phyloP scores from a whole-genome alignment of 2,113 vertebrate genomes.

The Terrapene triunguis region DNA sequence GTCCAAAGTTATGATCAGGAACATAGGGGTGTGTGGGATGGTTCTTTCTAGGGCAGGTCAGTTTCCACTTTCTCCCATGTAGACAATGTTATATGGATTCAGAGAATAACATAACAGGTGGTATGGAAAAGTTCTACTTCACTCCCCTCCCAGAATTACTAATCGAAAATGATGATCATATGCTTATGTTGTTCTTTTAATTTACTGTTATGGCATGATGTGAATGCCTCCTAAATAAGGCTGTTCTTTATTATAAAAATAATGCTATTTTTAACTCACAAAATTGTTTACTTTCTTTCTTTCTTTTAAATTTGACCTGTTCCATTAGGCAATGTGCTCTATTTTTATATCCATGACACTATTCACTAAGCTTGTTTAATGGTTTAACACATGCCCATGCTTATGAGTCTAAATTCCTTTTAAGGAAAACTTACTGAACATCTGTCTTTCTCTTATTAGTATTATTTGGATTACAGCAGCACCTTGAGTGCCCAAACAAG shows the following conservation, averaged over 20 bases:
- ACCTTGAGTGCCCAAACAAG: background rate
- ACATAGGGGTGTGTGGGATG: background rate
- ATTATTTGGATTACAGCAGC: slow-evolving; percentile 49
- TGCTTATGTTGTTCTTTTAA: background rate
- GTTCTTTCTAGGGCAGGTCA: background rate
- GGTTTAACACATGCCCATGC: slow-evolving; percentile 50
- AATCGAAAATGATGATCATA: background rate
- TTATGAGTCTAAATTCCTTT: slow-evolving; percentile 69
- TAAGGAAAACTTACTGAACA: slow-evolving; percentile 55
- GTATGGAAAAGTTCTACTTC: background rate
- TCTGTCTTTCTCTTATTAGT: slow-evolving; percentile 35
- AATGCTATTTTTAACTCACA: background rate
- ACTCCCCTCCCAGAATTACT: background rate
- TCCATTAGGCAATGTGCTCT: slow-evolving; percentile 30
- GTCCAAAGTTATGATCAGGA: background rate
- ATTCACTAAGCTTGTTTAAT: slow-evolving; percentile 52
- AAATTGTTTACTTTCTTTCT: slow-evolving; percentile 34
- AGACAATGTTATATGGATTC: accelerated
- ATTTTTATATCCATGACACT: slow-evolving; percentile 64
- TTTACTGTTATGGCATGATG: background rate
- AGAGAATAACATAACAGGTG: background rate
- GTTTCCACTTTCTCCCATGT: accelerated
- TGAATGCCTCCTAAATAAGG: background rate
- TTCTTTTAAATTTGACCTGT: slow-evolving; percentile 26
- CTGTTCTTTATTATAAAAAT: background rate